Evolutionary conservation across 1,140 invertebrate species (phyloP), one percentile per base, ranked within the genome.

Genomic region (Papilio machaon): DNA sequence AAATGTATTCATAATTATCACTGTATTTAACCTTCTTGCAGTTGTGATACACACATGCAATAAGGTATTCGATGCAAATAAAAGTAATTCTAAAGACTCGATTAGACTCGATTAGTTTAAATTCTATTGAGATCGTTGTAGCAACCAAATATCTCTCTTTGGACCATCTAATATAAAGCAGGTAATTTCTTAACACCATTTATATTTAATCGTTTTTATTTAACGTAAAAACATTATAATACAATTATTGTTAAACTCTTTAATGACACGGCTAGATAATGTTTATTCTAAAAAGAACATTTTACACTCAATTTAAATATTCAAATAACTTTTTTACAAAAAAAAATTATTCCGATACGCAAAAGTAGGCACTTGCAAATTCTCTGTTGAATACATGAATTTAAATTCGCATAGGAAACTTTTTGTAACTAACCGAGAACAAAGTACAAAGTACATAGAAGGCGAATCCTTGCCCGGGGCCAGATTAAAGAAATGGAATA

Each of bases 401-500:
- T 74, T 74, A 74, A 74, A 74, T 74, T 58, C 52, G 75, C 58
- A 77, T 58, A 38, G 47, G 38, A 46, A 77, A 77, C 75, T 77
- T 75, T 75, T 77, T 74, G 73, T 74, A 74, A 74, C 43, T 74
- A 47, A 74, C 38, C 73, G 43, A 47, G 73, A 74, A 74, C 73
- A 74, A 74, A 74, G 73, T 49, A 74, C 43, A 74, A 74, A 74
- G 73, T 49, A 74, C 76, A 78, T 78, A 78, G 17, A 60, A 43
- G 7, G 17, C 9, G 76, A 30, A 78, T 78, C 76, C 76, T n/a
- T 43, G 43, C 23, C 58, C 76, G 38, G 30, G 6, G 76, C 54
- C 76, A 43, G 58, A 78, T 60, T 60, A 46, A 60, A 46, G 76
- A 64, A 78, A 78, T 78, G n/a, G 54, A 60, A 78, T 78, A 78